A percentile compares a stretch with the other conserved stretches of the same genome.
Conservation (phyloP, 2,888 invertebrate genomes). For the Leucoptera coffeella region DNA sequence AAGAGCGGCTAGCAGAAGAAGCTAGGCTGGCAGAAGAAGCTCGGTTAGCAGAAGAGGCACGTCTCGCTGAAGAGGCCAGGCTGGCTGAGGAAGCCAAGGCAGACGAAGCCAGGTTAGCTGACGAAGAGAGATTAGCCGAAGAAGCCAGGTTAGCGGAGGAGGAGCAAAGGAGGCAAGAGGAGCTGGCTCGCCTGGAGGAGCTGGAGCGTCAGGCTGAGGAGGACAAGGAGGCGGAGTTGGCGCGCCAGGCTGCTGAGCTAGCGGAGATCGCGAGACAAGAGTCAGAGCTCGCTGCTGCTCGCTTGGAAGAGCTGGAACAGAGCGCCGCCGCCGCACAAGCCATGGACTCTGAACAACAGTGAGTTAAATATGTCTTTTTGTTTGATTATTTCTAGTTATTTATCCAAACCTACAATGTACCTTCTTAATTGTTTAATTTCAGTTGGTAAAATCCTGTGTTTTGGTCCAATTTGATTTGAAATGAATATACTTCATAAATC, state of each 20-base stretch:
- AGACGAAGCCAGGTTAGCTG: constrained; percentile 29
- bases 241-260: constrained; percentile 65
- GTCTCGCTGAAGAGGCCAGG: constrained; percentile 30
- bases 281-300: constrained; percentile 52
- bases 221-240: constrained; percentile 61
- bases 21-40: constrained; percentile 16
- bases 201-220: constrained; percentile 57
- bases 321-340: constrained; percentile 30
- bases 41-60: constrained; percentile 26
- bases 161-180: constrained; percentile 51
- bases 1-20: constrained; percentile 22
- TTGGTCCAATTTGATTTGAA: too few relatives aligned
- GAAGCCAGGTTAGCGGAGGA: constrained; percentile 37
- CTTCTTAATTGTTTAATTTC: too few relatives aligned
- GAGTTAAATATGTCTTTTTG: constrained; percentile 8
- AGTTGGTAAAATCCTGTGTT: too few relatives aligned
- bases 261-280: constrained; percentile 58
- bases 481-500: too few relatives aligned
- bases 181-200: constrained; percentile 50
- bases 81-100: constrained; percentile 29
- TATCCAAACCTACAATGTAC: too few relatives aligned
- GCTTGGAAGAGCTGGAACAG: constrained; percentile 50
- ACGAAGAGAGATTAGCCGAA: constrained; percentile 16
- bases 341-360: constrained; percentile 26
- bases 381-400: constrained; percentile 2